Base-by-base conservation (phyloP, 2,113 vertebrate genomes). In the Oryzias woworae region DNA sequence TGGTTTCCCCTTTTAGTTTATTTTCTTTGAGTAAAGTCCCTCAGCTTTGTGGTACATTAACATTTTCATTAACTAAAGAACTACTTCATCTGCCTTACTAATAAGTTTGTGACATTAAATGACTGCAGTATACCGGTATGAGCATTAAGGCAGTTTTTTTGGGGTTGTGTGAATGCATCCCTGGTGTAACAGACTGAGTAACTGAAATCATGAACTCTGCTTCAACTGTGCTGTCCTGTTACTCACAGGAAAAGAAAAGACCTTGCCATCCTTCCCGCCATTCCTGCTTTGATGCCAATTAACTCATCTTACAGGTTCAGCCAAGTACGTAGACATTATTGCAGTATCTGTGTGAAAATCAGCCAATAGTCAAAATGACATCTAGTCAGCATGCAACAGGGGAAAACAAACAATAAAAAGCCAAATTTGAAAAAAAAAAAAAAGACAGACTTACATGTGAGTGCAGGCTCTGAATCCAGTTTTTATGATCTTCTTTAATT, bases 271-370 rank as follows among this genome's bases (percentile, higher is more conserved):
- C 60, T 49, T 46, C 51, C 43, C 41, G 65, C 52, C 66, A 10
- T 60, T 66, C 58, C 58, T 63, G 50, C 82, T 88, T 92, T 90
- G 72, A 91, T 86, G 69, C 49, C 61, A 80, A 82, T 85, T 87
- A 87, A 78, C 71, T 77, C 78, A 73, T 56, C 75, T 69, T 22
- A 64, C 55, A 8, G 36, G 51, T 66, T 73, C 66, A 61, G 65
- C 36, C 51, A 85, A 65, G 83, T 88, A 90, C 89, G 85, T 70
- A 88, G 91, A 90, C 89, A 91, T 17, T 60, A 62, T 59, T 4
- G 4, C 17, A 0, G 58, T 89, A 92, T 92, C 87, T 56, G 84
- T 87, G 85, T 70, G 81, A 88, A 89, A 80, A 89, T 92, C 88
- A 71, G 67, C 31, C 73, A 86, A 85, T 80, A 78, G 79, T 83